Percentiles rank a stretch among this genome's conserved stretches.
These are phyloP conservation scores for Cyprinodon brontotheroides DNA, from an alignment of 2,113 vertebrate species.

Conservation along the genomic window DNA sequence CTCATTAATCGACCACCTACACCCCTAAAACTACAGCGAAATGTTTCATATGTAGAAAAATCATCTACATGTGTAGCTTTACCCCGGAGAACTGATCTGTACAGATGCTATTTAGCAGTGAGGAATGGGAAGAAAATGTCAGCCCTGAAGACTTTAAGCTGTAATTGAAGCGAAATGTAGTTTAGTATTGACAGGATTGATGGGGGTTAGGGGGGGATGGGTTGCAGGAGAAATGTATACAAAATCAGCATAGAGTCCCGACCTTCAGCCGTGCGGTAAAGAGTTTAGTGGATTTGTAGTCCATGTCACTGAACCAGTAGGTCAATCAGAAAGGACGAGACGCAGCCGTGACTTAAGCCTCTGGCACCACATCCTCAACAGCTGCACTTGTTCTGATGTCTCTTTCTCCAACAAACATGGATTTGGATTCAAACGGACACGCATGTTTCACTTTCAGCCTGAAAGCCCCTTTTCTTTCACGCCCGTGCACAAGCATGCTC, in stretches of 20 bases:
- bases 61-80: no score
- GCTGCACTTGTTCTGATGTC: slow-evolving; percentile 76
- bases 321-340: slow-evolving; percentile 74
- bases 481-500: slow-evolving; percentile 13
- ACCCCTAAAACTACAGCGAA: no score
- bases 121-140: no score
- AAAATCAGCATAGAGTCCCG: slow-evolving; percentile 49
- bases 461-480: background rate
- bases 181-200: no score
- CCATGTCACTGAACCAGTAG: slow-evolving; percentile 75
- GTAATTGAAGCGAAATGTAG: no score
- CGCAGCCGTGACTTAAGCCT: slow-evolving; percentile 74
- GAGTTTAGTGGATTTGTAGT: slow-evolving; percentile 75
- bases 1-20: no score
- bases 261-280: slow-evolving; percentile 17
- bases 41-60: no score
- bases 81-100: no score
- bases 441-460: slow-evolving; percentile 28
- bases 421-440: slow-evolving; percentile 7
- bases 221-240: slow-evolving; percentile 24
- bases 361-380: slow-evolving; percentile 78
- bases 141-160: no score
- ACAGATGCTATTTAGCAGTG: no score
- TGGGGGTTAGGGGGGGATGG: no score
- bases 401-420: slow-evolving; percentile 34